Evolutionary conservation across 2,113 vertebrate species (phyloP).

Genomic region (Misgurnus anguillicaudatus): DNA sequence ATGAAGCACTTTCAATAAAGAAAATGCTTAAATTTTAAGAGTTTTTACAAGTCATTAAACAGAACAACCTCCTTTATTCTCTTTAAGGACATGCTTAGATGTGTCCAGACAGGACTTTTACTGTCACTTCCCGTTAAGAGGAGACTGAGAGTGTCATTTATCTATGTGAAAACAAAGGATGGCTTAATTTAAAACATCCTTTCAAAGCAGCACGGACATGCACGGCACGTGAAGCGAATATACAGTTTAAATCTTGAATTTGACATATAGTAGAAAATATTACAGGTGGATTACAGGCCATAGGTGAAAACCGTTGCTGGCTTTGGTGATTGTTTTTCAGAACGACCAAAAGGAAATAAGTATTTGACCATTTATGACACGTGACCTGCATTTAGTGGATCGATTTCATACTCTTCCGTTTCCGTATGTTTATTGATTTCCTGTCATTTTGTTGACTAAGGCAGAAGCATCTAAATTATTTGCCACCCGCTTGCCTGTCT

Average conservation of each 20-base stretch:
- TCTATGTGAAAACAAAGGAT: too few species aligned
- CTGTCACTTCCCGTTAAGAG: neutral
- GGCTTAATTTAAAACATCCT: neutral
- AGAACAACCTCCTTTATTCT: constrained; percentile 16
- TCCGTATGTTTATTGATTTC: constrained; percentile 65
- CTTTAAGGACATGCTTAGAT: constrained; percentile 16
- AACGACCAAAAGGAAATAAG: constrained; percentile 71
- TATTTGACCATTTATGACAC: constrained; percentile 67
- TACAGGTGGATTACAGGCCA: constrained; percentile 45
- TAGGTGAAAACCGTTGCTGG: constrained; percentile 55
- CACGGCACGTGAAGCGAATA: neutral
- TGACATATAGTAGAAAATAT: constrained; percentile 51
- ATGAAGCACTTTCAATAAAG: constrained; percentile 16
- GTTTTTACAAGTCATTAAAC: constrained; percentile 36
- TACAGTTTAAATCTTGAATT: neutral
- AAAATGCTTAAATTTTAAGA: constrained; percentile 5
- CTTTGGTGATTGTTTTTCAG: constrained; percentile 45
- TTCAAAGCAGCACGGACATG: neutral
- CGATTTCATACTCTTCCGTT: constrained; percentile 57
- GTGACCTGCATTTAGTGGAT: constrained; percentile 62
- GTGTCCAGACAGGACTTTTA: constrained; percentile 3
- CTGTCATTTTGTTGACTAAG: constrained; percentile 67
- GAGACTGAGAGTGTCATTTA: neutral
- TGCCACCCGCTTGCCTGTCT: constrained; percentile 32
- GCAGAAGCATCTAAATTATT: constrained; percentile 49